These are phyloP conservation scores for Axinella damicornis DNA, from an alignment of 37 sponge, comb jelly and placozoan genomes.

Conservation along the genomic window DNA sequence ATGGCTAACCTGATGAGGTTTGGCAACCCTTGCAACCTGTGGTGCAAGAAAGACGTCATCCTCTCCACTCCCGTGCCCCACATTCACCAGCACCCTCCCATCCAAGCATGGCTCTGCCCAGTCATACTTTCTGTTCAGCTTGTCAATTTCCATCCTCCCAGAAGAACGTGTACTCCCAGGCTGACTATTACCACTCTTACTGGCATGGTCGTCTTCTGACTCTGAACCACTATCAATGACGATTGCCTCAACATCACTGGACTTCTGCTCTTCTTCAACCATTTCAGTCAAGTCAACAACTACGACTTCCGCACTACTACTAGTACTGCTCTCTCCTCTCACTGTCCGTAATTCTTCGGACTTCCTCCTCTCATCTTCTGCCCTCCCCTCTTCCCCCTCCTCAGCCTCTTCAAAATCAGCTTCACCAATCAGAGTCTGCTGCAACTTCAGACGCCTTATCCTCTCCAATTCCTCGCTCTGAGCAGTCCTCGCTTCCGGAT, in stretches of 20 bases:
- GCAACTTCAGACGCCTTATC: slow-evolving; percentile 55
- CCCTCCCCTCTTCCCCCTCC: background rate
- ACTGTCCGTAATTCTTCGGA: background rate
- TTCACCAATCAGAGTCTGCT: slow-evolving; percentile 10
- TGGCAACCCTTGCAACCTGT: slow-evolving; percentile 73
- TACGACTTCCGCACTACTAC: background rate
- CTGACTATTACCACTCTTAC: background rate
- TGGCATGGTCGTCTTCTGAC: slow-evolving; percentile 3
- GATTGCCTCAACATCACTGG: slow-evolving; percentile 15
- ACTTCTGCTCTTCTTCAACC: background rate
- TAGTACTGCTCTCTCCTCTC: background rate
- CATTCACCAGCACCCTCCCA: slow-evolving; percentile 81
- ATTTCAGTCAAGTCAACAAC: background rate
- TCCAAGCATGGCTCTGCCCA: slow-evolving; percentile 7
- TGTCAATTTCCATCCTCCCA: background rate
- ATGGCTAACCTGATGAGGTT: slow-evolving; percentile 88
- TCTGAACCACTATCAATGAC: slow-evolving; percentile 43
- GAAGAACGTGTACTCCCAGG: slow-evolving; percentile 6
- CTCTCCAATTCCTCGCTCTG: slow-evolving; percentile 83
- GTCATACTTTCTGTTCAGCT: slow-evolving; percentile 53
- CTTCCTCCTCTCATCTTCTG: background rate
- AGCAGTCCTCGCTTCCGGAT: slow-evolving; percentile 68
- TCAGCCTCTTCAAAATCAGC: background rate
- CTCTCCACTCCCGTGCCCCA: slow-evolving; percentile 76
- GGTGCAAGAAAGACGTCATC: slow-evolving; percentile 84